phyloP scores from a whole-genome alignment of 2,888 invertebrate genomes.

The Sympetrum striolatum region DNA sequence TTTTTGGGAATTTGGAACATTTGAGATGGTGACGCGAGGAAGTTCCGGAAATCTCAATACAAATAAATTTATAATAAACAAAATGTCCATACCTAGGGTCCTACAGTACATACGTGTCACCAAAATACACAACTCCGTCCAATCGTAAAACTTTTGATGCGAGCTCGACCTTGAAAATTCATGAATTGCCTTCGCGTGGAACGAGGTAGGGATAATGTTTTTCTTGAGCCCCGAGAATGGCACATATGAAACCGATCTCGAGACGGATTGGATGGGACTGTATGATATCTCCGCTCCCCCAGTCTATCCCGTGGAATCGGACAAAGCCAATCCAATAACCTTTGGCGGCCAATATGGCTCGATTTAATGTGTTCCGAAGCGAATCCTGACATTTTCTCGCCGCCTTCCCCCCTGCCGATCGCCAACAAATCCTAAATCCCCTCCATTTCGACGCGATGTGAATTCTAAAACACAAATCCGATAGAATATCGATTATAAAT shows the following conservation, averaged over 20 bases:
- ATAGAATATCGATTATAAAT: background rate
- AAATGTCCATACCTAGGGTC: too few relatives aligned
- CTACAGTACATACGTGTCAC: too few relatives aligned
- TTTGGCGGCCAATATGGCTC: conserved; percentile 19
- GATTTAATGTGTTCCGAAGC: background rate
- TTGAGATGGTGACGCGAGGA: too few relatives aligned
- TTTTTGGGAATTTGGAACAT: too few relatives aligned
- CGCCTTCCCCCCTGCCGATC: background rate
- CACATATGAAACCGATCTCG: background rate
- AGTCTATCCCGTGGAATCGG: background rate
- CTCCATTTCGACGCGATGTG: background rate
- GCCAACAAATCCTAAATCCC: background rate
- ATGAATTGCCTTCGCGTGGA: too few relatives aligned
- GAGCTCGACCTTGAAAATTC: too few relatives aligned
- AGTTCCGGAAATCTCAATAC: too few relatives aligned
- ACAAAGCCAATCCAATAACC: conserved; percentile 15
- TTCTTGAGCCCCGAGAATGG: too few relatives aligned
- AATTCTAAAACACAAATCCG: background rate
- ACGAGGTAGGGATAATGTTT: too few relatives aligned
- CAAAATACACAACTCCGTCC: too few relatives aligned
- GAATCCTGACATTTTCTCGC: background rate
- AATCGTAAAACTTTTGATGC: too few relatives aligned
- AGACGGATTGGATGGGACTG: background rate
- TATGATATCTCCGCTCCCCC: background rate
- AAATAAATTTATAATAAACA: too few relatives aligned